phyloP scores from a whole-genome alignment of 1,140 invertebrate species.

The Dermatophagoides farinae region DNA sequence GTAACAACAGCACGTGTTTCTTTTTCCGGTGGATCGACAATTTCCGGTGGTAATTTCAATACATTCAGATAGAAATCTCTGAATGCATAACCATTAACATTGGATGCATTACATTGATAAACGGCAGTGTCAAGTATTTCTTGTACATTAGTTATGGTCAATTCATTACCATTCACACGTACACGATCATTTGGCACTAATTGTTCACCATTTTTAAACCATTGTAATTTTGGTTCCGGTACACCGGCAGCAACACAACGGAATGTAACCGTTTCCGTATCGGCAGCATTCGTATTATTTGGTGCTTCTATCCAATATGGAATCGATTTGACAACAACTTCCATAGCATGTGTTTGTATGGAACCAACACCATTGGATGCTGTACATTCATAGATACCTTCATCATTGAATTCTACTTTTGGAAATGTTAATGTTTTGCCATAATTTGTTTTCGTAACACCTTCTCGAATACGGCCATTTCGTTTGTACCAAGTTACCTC shows the following conservation, averaged over 20 bases:
- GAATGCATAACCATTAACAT: constrained; percentile 90
- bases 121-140: constrained; percentile 81
- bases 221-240: constrained; percentile 72
- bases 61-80: constrained; percentile 96
- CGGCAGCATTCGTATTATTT: constrained; percentile 62
- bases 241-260: constrained; percentile 64
- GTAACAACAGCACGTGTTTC: constrained; percentile 47
- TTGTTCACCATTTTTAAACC: constrained; percentile 88
- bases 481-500: constrained; percentile 53
- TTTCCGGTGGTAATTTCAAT: constrained; percentile 65
- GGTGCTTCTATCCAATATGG: constrained; percentile 86
- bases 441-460: constrained; percentile 57
- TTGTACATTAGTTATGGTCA: constrained; percentile 56
- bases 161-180: constrained; percentile 37
- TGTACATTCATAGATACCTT: constrained; percentile 62
- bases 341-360: constrained; percentile 59
- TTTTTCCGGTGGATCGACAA: constrained; percentile 55
- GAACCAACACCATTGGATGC: constrained; percentile 70
- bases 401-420: constrained; percentile 60
- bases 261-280: constrained; percentile 71
- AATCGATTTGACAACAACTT: constrained; percentile 53
- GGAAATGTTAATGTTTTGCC: constrained; percentile 75
- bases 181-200: constrained; percentile 48
- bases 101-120: constrained; percentile 96
- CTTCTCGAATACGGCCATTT: constrained; percentile 35